Percentiles rank a stretch among this genome's conserved stretches.
These are phyloP conservation scores for Dorcus hopei DNA, from an alignment of 2,888 invertebrate species.

Conservation along the genomic window DNA sequence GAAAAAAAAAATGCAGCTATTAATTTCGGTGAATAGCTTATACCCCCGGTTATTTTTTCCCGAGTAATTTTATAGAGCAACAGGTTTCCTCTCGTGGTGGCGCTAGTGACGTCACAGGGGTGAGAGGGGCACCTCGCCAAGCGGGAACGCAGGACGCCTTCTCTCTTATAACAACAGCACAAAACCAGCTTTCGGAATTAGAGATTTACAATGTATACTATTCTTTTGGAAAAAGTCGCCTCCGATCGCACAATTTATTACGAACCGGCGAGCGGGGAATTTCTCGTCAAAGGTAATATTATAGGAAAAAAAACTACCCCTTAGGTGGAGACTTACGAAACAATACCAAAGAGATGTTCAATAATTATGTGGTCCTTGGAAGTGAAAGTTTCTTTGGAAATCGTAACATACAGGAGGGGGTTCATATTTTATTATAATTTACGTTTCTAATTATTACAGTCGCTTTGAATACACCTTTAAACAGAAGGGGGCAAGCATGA, in stretches of 20 bases:
- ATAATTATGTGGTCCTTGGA: too few species aligned
- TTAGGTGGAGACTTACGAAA: not conserved
- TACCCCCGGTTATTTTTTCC: conserved; percentile 17
- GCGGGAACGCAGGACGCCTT: conserved; percentile 22
- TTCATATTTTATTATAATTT: too few species aligned
- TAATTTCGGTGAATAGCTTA: conserved; percentile 24
- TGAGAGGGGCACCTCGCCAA: conserved; percentile 19
- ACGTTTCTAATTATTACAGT: too few species aligned
- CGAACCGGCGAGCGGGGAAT: not conserved
- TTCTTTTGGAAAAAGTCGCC: conserved; percentile 31
- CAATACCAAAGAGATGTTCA: too few species aligned
- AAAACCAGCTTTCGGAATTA: conserved; percentile 45
- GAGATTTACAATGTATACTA: conserved; percentile 46
- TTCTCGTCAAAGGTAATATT: not conserved
- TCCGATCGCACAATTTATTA: conserved; percentile 3
- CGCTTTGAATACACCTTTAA: too few species aligned
- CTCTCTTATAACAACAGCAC: conserved; percentile 38
- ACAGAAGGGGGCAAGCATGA: too few species aligned
- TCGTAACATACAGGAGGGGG: too few species aligned
- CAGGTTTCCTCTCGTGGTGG: conserved; percentile 35
- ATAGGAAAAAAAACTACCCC: not conserved
- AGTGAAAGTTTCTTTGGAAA: too few species aligned
- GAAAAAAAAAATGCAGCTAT: conserved; percentile 19
- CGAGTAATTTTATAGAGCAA: conserved; percentile 43
- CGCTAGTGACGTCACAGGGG: conserved; percentile 36